Evolutionary conservation across 1,140 invertebrate species (phyloP).

Genomic region (Philopotamus ludificatus): DNA sequence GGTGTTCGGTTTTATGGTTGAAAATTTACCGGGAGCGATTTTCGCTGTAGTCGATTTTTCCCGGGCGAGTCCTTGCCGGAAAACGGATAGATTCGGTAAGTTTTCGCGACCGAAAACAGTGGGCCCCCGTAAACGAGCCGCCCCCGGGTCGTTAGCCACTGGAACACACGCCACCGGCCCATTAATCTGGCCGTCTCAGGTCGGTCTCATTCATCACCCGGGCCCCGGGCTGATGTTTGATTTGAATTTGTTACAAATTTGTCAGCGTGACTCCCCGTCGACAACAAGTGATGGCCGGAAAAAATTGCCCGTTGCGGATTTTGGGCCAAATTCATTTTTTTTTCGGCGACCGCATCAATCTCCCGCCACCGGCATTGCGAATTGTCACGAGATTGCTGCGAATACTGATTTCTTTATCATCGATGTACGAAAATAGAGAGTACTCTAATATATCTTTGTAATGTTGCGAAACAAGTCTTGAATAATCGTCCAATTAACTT

Average conservation of each 20-base stretch:
- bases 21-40: no score
- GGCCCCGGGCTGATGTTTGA: slow-evolving; percentile 22
- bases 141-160: slow-evolving; percentile 12
- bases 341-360: slow-evolving; percentile 8
- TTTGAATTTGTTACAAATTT: slow-evolving; percentile 35
- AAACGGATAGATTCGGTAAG: no score
- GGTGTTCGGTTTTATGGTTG: no score
- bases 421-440: no score
- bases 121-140: no score
- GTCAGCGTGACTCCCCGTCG: slow-evolving; percentile 7
- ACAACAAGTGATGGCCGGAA: slow-evolving; percentile 17
- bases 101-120: no score
- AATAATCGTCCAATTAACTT: no score
- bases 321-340: slow-evolving; percentile 15
- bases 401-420: no score
- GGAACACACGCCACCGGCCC: slow-evolving; percentile 15
- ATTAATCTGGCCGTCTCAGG: slow-evolving; percentile 25
- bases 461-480: no score
- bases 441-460: no score
- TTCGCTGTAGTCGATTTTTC: no score
- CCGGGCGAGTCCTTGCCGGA: no score
- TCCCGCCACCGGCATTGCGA: not conserved
- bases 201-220: slow-evolving; percentile 23
- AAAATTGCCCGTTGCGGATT: not conserved
- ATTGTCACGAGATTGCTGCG: not conserved